Base-by-base conservation (phyloP, 2,888 invertebrate genomes). In the Lepeophtheirus nordmannii region DNA sequence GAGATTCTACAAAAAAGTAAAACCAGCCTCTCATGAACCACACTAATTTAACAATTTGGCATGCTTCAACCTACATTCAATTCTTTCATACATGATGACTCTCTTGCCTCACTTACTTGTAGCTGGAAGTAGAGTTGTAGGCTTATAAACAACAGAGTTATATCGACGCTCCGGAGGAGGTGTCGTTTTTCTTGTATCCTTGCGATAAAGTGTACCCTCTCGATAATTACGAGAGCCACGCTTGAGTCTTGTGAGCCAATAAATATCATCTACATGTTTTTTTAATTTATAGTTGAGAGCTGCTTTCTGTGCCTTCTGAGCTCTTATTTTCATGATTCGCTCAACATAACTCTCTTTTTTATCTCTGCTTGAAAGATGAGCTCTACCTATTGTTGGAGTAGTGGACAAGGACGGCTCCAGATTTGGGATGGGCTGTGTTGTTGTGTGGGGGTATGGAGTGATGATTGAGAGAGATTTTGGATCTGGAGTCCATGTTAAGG, bases 261-360 rank as follows among this genome's bases (percentile, higher is more conserved):
- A 46, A 8, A 46, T 14, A 8, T 46, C 53, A 2, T 46, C 53
- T 5, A 46, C 17, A 17, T 46, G 53, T n/a, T 46, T 46, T n/a
- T 17, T 14, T 1, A 46, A 8, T 17, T 46, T 46, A 17, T 46
- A 46, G 17, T 46, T 46, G n/a, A 46, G 53, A 17, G 53, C 53
- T 46, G 53, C 53, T 17, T 46, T 46, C 8, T 46, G 14, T n/a
- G 53, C 53, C 8, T 17, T 46, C 8, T 46, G 53, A 17, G 53
- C 53, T 14, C 53, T 14, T 14, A 46, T 46, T 46, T 46, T 46
- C 17, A 46, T 46, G 53, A 46, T 46, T n/a, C 53, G 53, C 53
- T 46, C 53, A 46, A 46, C 53, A 17, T 46, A 46, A 17, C 53
- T 46, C 53, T 46, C 53, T 46, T 46, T 46, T 17, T 46, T 41